Conservation (phyloP, 1,140 invertebrate genomes). For the Chrysomallon squamiferum region DNA sequence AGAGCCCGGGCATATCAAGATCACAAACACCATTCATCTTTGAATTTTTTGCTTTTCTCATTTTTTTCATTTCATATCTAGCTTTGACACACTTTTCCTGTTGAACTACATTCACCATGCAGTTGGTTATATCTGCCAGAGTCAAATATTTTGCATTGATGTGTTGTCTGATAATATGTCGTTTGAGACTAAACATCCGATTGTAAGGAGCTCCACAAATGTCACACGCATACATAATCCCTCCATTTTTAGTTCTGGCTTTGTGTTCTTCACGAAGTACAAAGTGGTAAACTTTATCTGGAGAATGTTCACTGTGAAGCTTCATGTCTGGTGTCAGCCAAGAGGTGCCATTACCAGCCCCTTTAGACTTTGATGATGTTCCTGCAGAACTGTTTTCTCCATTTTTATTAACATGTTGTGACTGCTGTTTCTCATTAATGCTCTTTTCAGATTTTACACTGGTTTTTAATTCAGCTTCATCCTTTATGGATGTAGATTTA, state of each 20-base stretch:
- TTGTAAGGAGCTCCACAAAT: constrained; percentile 66
- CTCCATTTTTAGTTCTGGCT: neutral
- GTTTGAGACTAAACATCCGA: constrained; percentile 68
- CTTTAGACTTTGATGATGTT: no score
- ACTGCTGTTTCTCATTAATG: no score
- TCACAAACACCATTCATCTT: no score
- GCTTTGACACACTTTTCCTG: constrained; percentile 12
- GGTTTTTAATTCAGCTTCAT: no score
- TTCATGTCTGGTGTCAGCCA: neutral
- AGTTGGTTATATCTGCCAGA: constrained; percentile 49
- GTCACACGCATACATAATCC: constrained; percentile 65
- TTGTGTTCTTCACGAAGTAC: neutral
- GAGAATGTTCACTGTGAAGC: neutral
- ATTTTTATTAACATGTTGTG: no score
- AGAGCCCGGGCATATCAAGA: constrained; percentile 45
- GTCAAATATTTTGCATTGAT: constrained; percentile 67
- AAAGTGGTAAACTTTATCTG: neutral
- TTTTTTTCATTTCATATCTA: no score
- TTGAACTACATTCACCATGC: constrained; percentile 36
- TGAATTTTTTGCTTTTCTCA: no score
- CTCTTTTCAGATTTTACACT: no score
- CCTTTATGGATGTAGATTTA: no score
- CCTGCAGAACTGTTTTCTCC: no score
- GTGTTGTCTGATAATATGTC: constrained; percentile 68
- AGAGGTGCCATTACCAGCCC: no score